These are phyloP conservation scores for Penaeus japonicus DNA, from an alignment of 1,140 invertebrate genomes.

Conservation along the genomic window DNA sequence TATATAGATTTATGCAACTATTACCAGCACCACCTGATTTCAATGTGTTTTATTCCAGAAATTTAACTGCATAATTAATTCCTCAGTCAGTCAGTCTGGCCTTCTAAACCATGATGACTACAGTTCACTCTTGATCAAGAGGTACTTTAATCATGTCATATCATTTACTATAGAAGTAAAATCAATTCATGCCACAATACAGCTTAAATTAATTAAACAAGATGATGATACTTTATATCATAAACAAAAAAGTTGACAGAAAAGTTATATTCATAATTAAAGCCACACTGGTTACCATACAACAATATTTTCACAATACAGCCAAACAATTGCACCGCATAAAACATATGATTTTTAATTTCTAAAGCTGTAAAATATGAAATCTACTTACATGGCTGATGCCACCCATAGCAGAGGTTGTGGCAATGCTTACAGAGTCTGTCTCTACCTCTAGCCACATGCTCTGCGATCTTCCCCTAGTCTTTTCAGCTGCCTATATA, in stretches of 20 bases:
- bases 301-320: neutral
- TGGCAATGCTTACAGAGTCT: slow-evolving; percentile 59
- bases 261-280: neutral
- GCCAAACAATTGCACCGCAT: neutral
- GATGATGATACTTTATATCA: neutral
- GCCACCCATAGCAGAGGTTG: slow-evolving; percentile 58
- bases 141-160: no score
- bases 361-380: neutral
- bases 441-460: slow-evolving; percentile 56
- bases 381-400: slow-evolving; percentile 55
- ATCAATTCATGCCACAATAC: no score
- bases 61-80: no score
- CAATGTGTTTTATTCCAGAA: no score
- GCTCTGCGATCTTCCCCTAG: slow-evolving; percentile 29
- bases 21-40: no score
- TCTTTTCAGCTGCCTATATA: slow-evolving; percentile 35
- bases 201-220: neutral
- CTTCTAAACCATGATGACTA: no score
- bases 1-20: no score
- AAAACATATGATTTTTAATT: neutral
- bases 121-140: no score
- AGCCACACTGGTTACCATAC: neutral
- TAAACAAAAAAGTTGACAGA: neutral
- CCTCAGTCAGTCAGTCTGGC: no score
- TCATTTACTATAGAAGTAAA: no score